Evolutionary conservation across 1,140 invertebrate genomes (phyloP).

Genomic region (Brachionus calyciflorus): DNA sequence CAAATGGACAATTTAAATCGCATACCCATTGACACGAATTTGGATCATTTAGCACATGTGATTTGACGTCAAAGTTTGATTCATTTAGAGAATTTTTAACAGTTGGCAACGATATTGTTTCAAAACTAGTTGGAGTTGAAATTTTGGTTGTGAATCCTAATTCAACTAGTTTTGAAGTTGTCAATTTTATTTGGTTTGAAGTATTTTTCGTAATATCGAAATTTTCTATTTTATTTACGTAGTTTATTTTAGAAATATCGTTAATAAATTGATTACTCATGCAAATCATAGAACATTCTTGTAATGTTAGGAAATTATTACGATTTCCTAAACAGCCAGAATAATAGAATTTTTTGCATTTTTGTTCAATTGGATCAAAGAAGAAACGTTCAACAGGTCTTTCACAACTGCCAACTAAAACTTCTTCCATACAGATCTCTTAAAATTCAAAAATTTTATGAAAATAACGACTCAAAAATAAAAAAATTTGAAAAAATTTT

Average conservation of each 20-base stretch:
- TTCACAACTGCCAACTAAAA: conserved; percentile 1
- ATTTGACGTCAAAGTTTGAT: neutral
- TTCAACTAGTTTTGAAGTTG: too few species aligned
- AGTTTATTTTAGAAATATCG: neutral
- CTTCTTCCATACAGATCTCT: conserved; percentile 17
- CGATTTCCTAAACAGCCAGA: conserved; percentile 80
- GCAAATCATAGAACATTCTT: conserved; percentile 65
- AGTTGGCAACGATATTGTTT: too few species aligned
- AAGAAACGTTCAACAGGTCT: conserved; percentile 59
- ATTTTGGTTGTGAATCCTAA: too few species aligned
- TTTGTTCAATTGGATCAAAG: conserved; percentile 64
- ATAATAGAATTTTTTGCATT: conserved; percentile 72
- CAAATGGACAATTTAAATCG: conserved; percentile 38
- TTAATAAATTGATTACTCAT: neutral
- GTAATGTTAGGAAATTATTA: conserved; percentile 72
- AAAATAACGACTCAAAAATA: too few species aligned
- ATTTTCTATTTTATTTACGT: neutral
- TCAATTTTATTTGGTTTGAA: too few species aligned
- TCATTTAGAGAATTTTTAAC: too few species aligned
- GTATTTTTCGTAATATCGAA: neutral
- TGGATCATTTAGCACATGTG: neutral
- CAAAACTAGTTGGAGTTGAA: neutral
- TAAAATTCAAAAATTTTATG: too few species aligned
- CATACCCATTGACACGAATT: conserved; percentile 41
- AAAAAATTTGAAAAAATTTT: too few species aligned